phyloP scores from a whole-genome alignment of 2,888 invertebrate species.

The Anoplius nigerrimus region DNA sequence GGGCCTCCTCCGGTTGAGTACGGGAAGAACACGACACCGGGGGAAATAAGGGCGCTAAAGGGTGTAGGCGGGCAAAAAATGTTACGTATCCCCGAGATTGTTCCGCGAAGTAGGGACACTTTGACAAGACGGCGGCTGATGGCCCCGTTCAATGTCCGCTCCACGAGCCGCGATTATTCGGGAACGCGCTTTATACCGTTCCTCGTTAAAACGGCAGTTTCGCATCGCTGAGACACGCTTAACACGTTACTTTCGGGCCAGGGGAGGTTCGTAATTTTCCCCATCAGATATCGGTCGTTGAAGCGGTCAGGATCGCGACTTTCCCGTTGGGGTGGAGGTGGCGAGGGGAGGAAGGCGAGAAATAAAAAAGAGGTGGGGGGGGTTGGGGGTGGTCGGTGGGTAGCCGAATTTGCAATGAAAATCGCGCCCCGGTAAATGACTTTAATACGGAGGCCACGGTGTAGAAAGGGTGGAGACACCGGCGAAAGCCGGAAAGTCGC shows the following conservation, averaged over 20 bases:
- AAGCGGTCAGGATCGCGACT: too few relatives aligned
- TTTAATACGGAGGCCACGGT: constrained; percentile 49
- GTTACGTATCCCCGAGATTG: constrained; percentile 48
- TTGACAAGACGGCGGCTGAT: constrained; percentile 26
- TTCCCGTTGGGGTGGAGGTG: too few relatives aligned
- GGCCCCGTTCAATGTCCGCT: constrained; percentile 21
- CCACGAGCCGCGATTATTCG: constrained; percentile 24
- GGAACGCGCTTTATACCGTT: constrained; percentile 1
- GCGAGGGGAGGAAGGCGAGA: too few relatives aligned
- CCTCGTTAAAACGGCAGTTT: too few relatives aligned
- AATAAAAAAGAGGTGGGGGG: too few relatives aligned
- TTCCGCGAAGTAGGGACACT: constrained; percentile 34
- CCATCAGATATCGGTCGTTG: too few relatives aligned
- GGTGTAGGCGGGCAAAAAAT: constrained; percentile 54
- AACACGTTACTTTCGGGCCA: too few relatives aligned
- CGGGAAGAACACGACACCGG: constrained; percentile 56
- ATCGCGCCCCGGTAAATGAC: constrained; percentile 49
- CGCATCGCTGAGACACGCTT: too few relatives aligned
- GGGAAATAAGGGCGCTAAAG: constrained; percentile 64
- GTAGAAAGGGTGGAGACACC: constrained; percentile 40
- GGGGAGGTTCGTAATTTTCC: too few relatives aligned
- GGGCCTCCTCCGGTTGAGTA: constrained; percentile 50
- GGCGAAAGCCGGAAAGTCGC: constrained; percentile 72
- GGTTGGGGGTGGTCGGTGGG: too few relatives aligned
- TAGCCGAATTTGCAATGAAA: constrained; percentile 29